Conservation (phyloP, 2,888 invertebrate species). For the Quadroppia sp. region DNA sequence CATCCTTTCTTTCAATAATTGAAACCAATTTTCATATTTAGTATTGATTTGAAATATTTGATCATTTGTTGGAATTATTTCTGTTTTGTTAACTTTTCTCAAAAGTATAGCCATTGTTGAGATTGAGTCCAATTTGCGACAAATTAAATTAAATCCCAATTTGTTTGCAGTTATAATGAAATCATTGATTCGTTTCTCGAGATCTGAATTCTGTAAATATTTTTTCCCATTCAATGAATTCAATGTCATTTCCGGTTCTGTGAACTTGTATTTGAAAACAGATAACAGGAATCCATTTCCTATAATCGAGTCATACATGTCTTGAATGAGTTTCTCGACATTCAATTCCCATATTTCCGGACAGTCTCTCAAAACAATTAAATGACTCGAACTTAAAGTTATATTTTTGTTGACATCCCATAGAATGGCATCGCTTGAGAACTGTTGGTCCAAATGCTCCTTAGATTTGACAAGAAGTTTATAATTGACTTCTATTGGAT, state of each 20-base stretch:
- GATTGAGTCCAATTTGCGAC: constrained; percentile 63
- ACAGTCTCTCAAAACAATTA: neutral
- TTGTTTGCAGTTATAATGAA: neutral
- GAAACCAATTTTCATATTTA: constrained; percentile 64
- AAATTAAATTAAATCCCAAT: constrained; percentile 39
- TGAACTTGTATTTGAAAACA: neutral
- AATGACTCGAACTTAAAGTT: neutral
- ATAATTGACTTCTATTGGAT: constrained; percentile 58
- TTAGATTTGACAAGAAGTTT: constrained; percentile 53
- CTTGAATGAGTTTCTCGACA: neutral
- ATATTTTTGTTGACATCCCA: neutral
- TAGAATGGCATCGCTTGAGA: neutral
- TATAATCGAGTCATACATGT: neutral
- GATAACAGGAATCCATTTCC: neutral
- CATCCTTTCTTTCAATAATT: constrained; percentile 61
- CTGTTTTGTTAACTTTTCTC: constrained; percentile 55
- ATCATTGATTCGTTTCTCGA: neutral
- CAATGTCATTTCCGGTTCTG: neutral
- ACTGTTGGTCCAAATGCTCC: neutral
- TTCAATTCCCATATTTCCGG: neutral
- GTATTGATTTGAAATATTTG: constrained; percentile 38
- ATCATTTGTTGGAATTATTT: constrained; percentile 20
- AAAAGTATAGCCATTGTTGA: constrained; percentile 59
- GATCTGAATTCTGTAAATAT: neutral
- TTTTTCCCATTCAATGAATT: neutral